phyloP scores from a whole-genome alignment of 1,140 invertebrate species.

The Himalopsyche phryganea region DNA sequence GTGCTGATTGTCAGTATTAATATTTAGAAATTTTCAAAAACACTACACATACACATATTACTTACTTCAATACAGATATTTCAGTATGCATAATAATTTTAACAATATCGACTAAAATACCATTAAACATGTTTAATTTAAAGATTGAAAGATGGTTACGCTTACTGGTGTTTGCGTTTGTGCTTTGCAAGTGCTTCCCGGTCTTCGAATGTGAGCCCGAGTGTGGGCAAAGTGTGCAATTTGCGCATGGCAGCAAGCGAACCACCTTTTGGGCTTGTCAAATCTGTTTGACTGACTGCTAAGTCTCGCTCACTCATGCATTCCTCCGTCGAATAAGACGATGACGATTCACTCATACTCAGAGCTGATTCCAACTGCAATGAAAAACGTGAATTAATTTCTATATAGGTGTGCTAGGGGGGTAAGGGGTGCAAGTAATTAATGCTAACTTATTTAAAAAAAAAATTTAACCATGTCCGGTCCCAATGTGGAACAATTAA shows the following conservation, averaged over 20 bases:
- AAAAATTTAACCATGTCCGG: too few species aligned
- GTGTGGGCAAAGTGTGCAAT: constrained; percentile 29
- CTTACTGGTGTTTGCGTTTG: constrained; percentile 42
- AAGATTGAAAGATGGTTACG: background rate
- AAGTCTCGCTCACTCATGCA: constrained; percentile 10
- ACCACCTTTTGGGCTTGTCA: background rate
- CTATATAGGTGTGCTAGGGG: too few species aligned
- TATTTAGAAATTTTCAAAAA: too few species aligned
- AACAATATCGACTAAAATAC: too few species aligned
- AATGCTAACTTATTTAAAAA: background rate
- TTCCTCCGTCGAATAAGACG: constrained; percentile 27
- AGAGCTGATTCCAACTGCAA: constrained; percentile 33
- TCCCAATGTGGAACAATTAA: too few species aligned
- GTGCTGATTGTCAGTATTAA: too few species aligned
- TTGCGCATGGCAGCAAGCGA: constrained; percentile 11
- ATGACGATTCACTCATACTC: constrained; percentile 31
- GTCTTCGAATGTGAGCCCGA: constrained; percentile 47
- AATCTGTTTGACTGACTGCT: background rate
- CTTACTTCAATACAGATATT: too few species aligned
- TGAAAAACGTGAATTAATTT: too few species aligned
- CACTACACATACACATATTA: too few species aligned
- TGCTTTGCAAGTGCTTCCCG: constrained; percentile 48
- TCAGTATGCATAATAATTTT: too few species aligned
- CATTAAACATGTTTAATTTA: too few species aligned
- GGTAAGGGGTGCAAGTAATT: background rate